Evolutionary conservation across 2,113 vertebrate genomes (phyloP).

Genomic region (Poeciliopsis occidentalis): DNA sequence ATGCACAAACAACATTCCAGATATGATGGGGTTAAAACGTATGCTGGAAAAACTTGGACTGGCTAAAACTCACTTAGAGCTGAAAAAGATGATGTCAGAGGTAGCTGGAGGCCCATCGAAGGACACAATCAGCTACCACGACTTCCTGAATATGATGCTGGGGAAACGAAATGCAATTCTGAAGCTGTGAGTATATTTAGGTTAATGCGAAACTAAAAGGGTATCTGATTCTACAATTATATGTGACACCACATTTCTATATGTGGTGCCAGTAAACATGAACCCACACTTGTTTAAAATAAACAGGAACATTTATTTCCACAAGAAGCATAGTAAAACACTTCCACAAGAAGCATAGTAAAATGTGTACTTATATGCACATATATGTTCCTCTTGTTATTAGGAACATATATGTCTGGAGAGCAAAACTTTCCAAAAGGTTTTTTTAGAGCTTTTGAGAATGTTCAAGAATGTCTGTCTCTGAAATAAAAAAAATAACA

Average conservation of each 20-base stretch:
- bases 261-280: no score
- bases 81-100: conserved; percentile 87
- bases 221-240: not conserved
- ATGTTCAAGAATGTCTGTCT: not conserved
- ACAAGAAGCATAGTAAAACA: no score
- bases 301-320: no score
- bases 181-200: conserved; percentile 78
- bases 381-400: no score
- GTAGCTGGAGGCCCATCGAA: conserved; percentile 69
- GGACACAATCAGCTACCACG: conserved; percentile 81
- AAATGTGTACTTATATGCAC: no score
- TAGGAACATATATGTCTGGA: no score
- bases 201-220: not conserved
- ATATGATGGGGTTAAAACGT: conserved; percentile 85
- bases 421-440: no score
- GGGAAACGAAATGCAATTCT: conserved; percentile 84
- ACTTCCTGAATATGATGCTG: conserved; percentile 88
- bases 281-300: no score
- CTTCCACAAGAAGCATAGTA: no score
- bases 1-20: conserved; percentile 45
- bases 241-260: no score
- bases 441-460: not conserved
- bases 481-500: not conserved
- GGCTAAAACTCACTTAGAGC: conserved; percentile 86
- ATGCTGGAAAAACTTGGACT: conserved; percentile 87